These are phyloP conservation scores for Drosophila sproati DNA, from an alignment of 1,140 invertebrate genomes.

Conservation along the genomic window DNA sequence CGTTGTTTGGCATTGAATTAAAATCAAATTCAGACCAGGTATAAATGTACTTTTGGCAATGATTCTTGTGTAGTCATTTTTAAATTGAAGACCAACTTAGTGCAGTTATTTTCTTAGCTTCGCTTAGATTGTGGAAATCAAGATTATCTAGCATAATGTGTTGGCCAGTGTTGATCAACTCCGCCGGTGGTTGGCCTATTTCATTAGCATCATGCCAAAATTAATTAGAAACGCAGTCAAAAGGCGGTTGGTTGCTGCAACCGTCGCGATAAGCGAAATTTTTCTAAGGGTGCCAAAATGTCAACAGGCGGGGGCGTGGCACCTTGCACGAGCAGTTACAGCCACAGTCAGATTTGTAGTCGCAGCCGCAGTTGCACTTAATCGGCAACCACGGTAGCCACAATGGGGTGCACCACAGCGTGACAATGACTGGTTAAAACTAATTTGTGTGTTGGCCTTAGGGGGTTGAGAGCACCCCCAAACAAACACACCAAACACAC, in stretches of 20 bases:
- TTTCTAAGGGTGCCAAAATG: neutral
- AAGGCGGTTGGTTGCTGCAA: conserved; percentile 2
- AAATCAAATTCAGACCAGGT: no score
- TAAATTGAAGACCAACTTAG: neutral
- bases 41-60: no score
- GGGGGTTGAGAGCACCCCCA: neutral
- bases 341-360: conserved; percentile 38
- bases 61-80: neutral
- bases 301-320: conserved; percentile 3
- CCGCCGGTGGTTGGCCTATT: conserved; percentile 33
- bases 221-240: conserved; percentile 60
- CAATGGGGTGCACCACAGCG: conserved; percentile 72
- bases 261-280: conserved; percentile 7
- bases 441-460: conserved; percentile 71
- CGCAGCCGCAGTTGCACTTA: conserved; percentile 51
- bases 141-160: neutral
- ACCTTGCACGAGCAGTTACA: neutral
- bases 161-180: conserved; percentile 12
- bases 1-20: no score
- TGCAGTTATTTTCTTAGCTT: neutral
- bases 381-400: conserved; percentile 60
- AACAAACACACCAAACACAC: conserved; percentile 6
- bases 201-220: conserved; percentile 41
- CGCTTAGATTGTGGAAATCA: neutral
- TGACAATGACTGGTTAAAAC: conserved; percentile 80